A percentile compares a stretch with the other conserved stretches of the same genome.
Evolutionary conservation across 2,888 invertebrate species (phyloP).

Genomic region (Sinotaia quadrata): DNA sequence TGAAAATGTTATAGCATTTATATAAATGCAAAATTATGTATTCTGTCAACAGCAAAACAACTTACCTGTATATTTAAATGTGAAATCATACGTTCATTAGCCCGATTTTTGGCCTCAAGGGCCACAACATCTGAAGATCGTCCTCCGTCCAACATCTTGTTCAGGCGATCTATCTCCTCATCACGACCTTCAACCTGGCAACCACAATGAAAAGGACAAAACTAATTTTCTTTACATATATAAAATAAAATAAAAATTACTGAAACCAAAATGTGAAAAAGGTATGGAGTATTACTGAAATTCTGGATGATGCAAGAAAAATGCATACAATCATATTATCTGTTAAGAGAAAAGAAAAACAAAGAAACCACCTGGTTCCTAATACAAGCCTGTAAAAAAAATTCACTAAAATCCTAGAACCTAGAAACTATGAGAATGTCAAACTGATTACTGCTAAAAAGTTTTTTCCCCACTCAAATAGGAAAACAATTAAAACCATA

Average conservation of each 20-base stretch:
- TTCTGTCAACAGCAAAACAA: too few species aligned
- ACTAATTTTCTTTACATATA: background rate
- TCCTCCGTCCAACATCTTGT: constrained; percentile 70
- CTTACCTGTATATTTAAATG: constrained; percentile 71
- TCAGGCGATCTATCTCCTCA: constrained; percentile 71
- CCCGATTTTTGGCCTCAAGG: constrained; percentile 69
- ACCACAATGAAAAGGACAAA: background rate
- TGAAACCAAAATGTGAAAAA: background rate
- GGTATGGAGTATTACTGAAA: background rate
- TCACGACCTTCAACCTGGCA: constrained; percentile 70
- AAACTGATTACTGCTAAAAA: too few species aligned
- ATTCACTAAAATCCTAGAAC: too few species aligned
- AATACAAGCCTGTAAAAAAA: too few species aligned
- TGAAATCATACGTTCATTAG: constrained; percentile 70
- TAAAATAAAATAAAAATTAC: background rate
- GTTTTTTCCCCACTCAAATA: too few species aligned
- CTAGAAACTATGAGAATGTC: too few species aligned
- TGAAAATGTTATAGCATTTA: too few species aligned
- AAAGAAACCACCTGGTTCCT: too few species aligned
- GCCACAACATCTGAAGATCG: constrained; percentile 71
- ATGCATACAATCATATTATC: background rate
- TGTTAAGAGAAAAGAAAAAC: background rate
- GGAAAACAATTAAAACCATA: too few species aligned
- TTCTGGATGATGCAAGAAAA: too few species aligned
- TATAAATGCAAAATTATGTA: too few species aligned